Evolutionary conservation across 2,888 invertebrate species (phyloP).

Genomic region (Danaus chrysippus): DNA sequence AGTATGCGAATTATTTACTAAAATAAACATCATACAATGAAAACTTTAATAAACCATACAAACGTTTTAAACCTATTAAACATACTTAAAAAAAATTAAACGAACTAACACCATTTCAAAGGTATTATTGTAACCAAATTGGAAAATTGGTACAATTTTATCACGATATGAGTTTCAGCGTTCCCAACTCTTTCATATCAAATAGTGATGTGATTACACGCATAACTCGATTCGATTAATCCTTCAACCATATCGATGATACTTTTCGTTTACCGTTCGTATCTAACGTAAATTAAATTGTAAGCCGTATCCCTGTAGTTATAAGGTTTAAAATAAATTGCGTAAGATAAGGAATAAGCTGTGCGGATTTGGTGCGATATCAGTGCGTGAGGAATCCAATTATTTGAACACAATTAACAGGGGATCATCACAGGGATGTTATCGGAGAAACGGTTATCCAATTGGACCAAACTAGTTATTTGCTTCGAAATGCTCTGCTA

Average conservation of each 20-base stretch:
- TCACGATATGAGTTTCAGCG: conserved; percentile 15
- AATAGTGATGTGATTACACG: conserved; percentile 34
- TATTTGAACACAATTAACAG: conserved; percentile 64
- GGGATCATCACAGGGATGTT: conserved; percentile 43
- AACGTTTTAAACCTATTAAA: neutral
- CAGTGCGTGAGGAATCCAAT: conserved; percentile 55
- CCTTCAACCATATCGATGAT: conserved; percentile 30
- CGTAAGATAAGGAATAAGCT: conserved; percentile 16
- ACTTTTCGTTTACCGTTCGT: conserved; percentile 8
- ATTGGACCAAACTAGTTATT: conserved; percentile 34
- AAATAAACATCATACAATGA: no score
- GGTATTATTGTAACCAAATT: neutral
- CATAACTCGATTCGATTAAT: conserved; percentile 46
- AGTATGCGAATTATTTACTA: no score
- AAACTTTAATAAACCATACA: no score
- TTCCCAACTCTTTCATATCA: conserved; percentile 34
- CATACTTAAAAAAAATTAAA: neutral
- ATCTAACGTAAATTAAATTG: conserved; percentile 6
- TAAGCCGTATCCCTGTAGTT: conserved; percentile 12
- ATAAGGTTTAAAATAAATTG: conserved; percentile 22
- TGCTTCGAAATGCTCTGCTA: conserved; percentile 25
- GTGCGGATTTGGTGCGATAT: conserved; percentile 25
- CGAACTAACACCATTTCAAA: neutral
- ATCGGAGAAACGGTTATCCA: conserved; percentile 35
- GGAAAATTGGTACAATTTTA: conserved; percentile 16